phyloP scores from a whole-genome alignment of 2,113 vertebrate species.

The Ochotona curzoniae region DNA sequence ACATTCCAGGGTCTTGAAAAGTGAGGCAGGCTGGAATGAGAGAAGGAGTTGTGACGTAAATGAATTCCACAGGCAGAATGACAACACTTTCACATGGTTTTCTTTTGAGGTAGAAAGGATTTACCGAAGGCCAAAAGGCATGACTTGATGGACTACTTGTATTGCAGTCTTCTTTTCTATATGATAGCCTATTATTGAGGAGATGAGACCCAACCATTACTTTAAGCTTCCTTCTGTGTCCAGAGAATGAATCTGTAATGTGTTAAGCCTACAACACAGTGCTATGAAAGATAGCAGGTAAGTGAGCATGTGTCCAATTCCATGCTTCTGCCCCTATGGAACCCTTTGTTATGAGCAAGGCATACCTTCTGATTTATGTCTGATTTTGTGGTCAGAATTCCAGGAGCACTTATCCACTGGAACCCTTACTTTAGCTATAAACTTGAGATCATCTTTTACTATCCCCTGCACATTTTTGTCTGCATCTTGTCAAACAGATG shows the following conservation, averaged over 20 bases:
- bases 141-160: not conserved
- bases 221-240: not conserved
- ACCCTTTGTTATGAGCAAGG: not conserved
- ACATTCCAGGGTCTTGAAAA: not conserved
- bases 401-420: not conserved
- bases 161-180: not conserved
- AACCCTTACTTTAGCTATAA: not conserved
- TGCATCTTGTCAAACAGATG: not conserved
- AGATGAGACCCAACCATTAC: not conserved
- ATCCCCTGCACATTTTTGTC: not conserved
- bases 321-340: not conserved
- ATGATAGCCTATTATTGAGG: not conserved
- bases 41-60: not conserved
- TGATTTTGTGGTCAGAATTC: constrained; percentile 6
- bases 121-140: not conserved
- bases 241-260: not conserved
- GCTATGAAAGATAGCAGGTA: not conserved
- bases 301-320: not conserved
- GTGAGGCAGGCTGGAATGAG: not conserved
- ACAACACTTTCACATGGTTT: not conserved
- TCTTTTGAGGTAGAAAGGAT: not conserved
- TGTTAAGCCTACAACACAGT: not conserved
- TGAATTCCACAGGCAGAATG: not conserved
- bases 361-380: not conserved
- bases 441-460: not conserved